These are phyloP conservation scores for Argyrosomus japonicus DNA, from an alignment of 2,113 vertebrate genomes.

Conservation along the genomic window DNA sequence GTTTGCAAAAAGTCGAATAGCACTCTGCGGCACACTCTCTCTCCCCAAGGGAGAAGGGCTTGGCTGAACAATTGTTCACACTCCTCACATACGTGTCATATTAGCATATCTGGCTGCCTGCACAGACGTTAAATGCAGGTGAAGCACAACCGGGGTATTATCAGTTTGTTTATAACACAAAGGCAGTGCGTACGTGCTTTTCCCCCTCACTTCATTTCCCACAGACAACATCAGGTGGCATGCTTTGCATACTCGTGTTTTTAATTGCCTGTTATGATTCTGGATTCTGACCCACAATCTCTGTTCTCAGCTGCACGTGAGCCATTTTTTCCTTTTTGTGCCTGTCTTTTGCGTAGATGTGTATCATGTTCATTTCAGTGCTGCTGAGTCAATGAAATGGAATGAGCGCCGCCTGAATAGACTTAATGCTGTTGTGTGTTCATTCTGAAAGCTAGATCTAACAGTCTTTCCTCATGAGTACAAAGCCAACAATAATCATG, in stretches of 20 bases:
- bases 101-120: constrained; percentile 79
- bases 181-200: constrained; percentile 45
- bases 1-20: constrained; percentile 58
- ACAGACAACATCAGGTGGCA: constrained; percentile 50
- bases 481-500: not conserved
- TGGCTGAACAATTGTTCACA: constrained; percentile 72
- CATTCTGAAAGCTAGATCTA: not conserved
- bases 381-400: constrained; percentile 39
- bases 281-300: constrained; percentile 67
- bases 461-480: not conserved
- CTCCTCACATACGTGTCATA: constrained; percentile 63
- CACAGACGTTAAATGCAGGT: constrained; percentile 75
- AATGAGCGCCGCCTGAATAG: constrained; percentile 22
- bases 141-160: constrained; percentile 69
- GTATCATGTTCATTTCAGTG: constrained; percentile 44
- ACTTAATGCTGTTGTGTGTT: constrained; percentile 7
- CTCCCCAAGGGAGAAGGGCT: constrained; percentile 65
- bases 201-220: constrained; percentile 51
- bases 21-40: constrained; percentile 44
- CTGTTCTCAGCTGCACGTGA: constrained; percentile 55
- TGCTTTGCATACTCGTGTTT: constrained; percentile 56
- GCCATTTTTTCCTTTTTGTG: constrained; percentile 52
- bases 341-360: constrained; percentile 22
- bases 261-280: constrained; percentile 67
- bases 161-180: constrained; percentile 76